Evolutionary conservation across 2,888 invertebrate genomes (phyloP), one percentile per base, ranked within the genome.

Genomic region (Drosophila antonietae): DNA sequence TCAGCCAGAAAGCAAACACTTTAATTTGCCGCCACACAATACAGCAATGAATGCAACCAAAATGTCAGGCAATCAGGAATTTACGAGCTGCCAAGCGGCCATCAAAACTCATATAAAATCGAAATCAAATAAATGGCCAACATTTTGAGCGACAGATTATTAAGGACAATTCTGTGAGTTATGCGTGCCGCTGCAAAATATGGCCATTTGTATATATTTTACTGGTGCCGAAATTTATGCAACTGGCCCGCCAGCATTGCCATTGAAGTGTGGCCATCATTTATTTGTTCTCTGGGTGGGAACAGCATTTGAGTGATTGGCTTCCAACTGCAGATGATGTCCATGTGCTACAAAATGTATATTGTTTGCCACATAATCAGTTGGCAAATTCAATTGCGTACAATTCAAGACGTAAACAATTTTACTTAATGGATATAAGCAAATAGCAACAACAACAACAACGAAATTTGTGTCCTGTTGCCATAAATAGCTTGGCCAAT

Each of bases 351-450:
- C 23, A 47, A 60, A 14, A 23, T 53, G 33, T 49, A 44, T 28
- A 56, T 52, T 56, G 33, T 59, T 55, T 70, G 65, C 63, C 67
- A 69, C 73, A 75, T 75, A 76, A 89, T 76, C 84, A 72, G 76
- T 70, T 78, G 55, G 56, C 28, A 58, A 72, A 76, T 73, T 76
- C 69, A 71, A 83, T 87, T 69, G 57, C 23, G 59, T 31, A 59
- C 81, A 78, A 81, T 81, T 57, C 46, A 61, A 68, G 76, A 72
- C 84, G 76, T 83, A 86, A 89, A 87, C 76, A 74, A 86, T 78
- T 81, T 76, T 52, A n/a, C 53, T 66, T 47, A 78, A 80, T 70
- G 73, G 63, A 69, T 71, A 57, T 68, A 71, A 68, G 75, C 73
- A 75, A 80, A 79, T 73, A 33, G 12, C 51, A 33, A 15, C 51